phyloP scores from a whole-genome alignment of 1,140 invertebrate species.

The Trichomalopsis sarcophagae region DNA sequence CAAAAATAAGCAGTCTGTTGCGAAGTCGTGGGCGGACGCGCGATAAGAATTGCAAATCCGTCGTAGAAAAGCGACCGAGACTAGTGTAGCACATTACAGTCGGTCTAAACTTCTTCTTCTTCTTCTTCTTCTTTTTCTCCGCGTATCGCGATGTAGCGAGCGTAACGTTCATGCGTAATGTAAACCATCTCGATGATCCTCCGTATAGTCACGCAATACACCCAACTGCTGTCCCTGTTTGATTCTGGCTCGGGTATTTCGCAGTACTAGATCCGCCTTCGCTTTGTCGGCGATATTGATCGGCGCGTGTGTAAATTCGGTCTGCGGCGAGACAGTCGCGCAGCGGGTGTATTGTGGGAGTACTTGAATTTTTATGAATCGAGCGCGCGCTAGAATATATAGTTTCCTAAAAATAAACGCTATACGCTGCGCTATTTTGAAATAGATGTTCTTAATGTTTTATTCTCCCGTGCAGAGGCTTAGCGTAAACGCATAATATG shows the following conservation, averaged over 20 bases:
- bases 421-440: not conserved
- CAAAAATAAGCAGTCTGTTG: not conserved
- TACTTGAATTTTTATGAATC: constrained; percentile 5
- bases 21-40: not conserved
- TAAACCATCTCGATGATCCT: too few relatives aligned
- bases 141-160: not conserved
- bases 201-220: not conserved
- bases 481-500: too few relatives aligned
- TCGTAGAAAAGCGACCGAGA: not conserved
- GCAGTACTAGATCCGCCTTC: not conserved
- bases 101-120: not conserved
- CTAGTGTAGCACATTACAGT: not conserved
- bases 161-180: not conserved
- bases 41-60: constrained; percentile 29
- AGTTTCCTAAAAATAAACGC: not conserved
- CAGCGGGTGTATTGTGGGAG: not conserved
- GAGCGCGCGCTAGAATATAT: not conserved
- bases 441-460: not conserved
- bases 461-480: too few relatives aligned
- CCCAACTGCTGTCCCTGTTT: too few relatives aligned
- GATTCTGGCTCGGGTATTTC: not conserved
- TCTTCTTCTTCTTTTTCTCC: too few relatives aligned
- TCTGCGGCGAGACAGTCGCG: not conserved
- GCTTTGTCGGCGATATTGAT: constrained; percentile 1
- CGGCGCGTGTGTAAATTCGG: not conserved